Conservation (phyloP, 2,797 vertebrate species). For the Serranus cabrilla region DNA sequence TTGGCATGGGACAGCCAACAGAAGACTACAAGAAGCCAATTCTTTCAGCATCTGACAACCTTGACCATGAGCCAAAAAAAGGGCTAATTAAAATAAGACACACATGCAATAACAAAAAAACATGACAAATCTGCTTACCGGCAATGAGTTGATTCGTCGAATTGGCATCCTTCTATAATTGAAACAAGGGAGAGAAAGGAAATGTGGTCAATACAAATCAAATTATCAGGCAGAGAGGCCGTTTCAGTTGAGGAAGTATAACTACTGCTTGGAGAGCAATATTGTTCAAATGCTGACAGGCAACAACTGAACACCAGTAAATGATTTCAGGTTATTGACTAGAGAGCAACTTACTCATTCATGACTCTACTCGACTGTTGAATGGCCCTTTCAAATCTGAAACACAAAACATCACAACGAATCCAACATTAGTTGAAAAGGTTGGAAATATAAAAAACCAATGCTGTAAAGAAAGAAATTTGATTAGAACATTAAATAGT, state of each 20-base stretch:
- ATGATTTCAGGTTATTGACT: background rate
- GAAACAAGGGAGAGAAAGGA: conserved; percentile 27
- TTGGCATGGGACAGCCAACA: background rate
- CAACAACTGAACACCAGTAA: background rate
- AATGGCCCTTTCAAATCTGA: conserved; percentile 87
- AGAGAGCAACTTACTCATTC: conserved; percentile 82
- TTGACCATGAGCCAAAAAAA: background rate
- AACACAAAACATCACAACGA: background rate
- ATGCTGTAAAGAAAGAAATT: no score
- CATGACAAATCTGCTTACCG: conserved; percentile 81
- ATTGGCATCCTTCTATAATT: conserved; percentile 83
- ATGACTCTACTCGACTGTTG: conserved; percentile 75
- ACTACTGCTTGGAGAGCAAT: background rate
- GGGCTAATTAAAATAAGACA: background rate
- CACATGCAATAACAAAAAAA: background rate
- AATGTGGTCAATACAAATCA: conserved; percentile 20
- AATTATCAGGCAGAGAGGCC: background rate
- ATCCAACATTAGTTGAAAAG: no score
- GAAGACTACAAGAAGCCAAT: background rate
- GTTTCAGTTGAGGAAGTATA: background rate
- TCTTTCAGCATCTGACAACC: background rate
- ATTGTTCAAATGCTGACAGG: background rate
- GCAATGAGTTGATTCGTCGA: conserved; percentile 89
- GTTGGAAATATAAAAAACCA: no score
- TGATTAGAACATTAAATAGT: no score